Base-by-base conservation (phyloP, 2,797 vertebrate species). In the Vireo griseus region DNA sequence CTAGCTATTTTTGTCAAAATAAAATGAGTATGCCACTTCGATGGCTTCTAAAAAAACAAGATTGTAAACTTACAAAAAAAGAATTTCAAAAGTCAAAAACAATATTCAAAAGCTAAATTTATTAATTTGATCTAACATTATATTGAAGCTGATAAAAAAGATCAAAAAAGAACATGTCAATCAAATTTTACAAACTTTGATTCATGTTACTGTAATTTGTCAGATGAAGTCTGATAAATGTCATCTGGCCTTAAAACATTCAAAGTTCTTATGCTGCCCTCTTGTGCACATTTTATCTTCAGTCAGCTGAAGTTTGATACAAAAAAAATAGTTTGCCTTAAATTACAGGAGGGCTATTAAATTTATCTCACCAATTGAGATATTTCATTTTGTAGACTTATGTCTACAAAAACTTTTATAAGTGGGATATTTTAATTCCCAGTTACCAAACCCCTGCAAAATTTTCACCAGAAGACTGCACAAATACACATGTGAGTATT, bases 241-340 rank as follows among this genome's bases (percentile, higher is more conserved):
- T 66, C 28, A 44, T 3, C 11, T 42, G 54, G 18, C 4, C 16
- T 79, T 63, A 92, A 87, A 87, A 75, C 7, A 76, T 94, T 92
- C 16, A 19, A 77, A 95, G 82, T 83, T 87, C 92, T 88, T 86
- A 71, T 94, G 90, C 96, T 97, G 97, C 97, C 98, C 97, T 88
- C 98, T 97, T 83, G 95, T 97, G 97, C 47, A 50, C 10, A 31
- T 67, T 73, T 91, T 58, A 25, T 86, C 55, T 71, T 90, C 42
- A 83, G 31, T 47, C 74, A 88, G 16, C 4, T 12, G 22, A 68
- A 87, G 9, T 58, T 65, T 57, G 50, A 55, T 18, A 28, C 7
- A 7, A 72, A 65, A 35, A n/a, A 50, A 35, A 52, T 2, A 2
- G 1, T 44, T 68, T 77, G 8, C 19, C 67, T 67, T 63, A 80